Evolutionary conservation across 2,797 vertebrate genomes (phyloP), one percentile per base, ranked within the genome.

Genomic region (Pelodytes ibericus): DNA sequence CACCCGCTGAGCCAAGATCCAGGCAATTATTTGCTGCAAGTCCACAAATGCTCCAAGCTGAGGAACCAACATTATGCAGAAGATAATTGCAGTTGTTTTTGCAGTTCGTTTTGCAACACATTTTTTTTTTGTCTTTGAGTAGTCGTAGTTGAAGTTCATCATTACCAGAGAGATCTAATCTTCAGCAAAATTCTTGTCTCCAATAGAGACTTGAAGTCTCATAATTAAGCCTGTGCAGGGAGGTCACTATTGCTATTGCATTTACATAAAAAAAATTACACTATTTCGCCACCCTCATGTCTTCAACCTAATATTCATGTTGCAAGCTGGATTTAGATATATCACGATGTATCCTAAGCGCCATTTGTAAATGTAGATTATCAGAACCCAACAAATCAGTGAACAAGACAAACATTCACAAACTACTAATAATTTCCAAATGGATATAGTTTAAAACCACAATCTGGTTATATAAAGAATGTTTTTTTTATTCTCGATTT

Each of bases 1-100:
- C 76, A 41, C 76, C 71, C 71, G 64, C 70, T 44, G 76, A 61
- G 70, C 44, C 63, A 60, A 72, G 18, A 78, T 67, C 44, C 62
- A 78, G 75, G 62, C 76, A 79, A 79, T 73, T 79, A 79, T 79
- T 73, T 73, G 76, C 64, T 68, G 33, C 24, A 62, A 79, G 63
- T 22, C 71, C 58, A 67, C 53, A 66, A 67, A 65, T 49, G 61
- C 75, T 53, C 58, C 75, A 72, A 67, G 75, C 69, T 67, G 58
- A 59, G 68, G 49, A 58, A 71, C 25, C 39, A 22, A 20, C 31
- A 78, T 72, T 67, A 65, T 61, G 62, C 69, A 67, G 2, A 61
- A 60, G 44, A 62, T 22, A 75, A 76, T 76, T 58, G 59, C 67
- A 57, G 20, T 58, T 70, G 67, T 70, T 57, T 73, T 15, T 65